Conservation (phyloP, 2,888 invertebrate species). For the Torymus texanus region DNA sequence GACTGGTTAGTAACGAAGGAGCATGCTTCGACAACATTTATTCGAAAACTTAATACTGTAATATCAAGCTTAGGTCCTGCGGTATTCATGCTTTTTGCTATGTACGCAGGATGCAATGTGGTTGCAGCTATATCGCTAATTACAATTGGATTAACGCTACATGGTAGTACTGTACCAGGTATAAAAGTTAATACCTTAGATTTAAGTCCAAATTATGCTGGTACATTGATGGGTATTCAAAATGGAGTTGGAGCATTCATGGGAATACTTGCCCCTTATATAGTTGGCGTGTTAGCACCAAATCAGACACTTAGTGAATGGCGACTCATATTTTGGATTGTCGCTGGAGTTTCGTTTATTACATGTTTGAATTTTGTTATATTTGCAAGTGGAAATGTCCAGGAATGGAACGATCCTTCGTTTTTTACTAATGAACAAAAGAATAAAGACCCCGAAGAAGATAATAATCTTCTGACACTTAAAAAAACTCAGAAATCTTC, state of each 20-base stretch:
- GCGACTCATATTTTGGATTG: conserved; percentile 87
- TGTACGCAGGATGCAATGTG: conserved; percentile 49
- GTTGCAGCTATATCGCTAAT: conserved; percentile 67
- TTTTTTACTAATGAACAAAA: neutral
- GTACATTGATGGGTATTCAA: conserved; percentile 70
- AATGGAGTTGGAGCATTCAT: conserved; percentile 81
- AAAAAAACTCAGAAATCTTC: neutral
- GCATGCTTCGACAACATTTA: conserved; percentile 17
- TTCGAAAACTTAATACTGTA: conserved; percentile 39
- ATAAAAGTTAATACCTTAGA: conserved; percentile 72
- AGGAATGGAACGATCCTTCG: conserved; percentile 82
- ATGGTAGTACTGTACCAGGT: conserved; percentile 70
- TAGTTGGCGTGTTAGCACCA: conserved; percentile 80
- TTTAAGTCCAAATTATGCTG: conserved; percentile 72
- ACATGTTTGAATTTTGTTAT: conserved; percentile 82
- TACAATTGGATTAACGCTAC: conserved; percentile 69
- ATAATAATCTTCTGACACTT: neutral
- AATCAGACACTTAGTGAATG: conserved; percentile 76
- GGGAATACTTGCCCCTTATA: conserved; percentile 81
- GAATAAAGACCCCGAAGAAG: neutral
- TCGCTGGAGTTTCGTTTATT: conserved; percentile 79
- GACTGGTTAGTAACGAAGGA: conserved; percentile 38
- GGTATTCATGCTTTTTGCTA: conserved; percentile 28
- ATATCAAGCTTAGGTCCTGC: conserved; percentile 42
- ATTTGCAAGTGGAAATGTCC: conserved; percentile 83